phyloP scores from a whole-genome alignment of 2,888 invertebrate species.

The Sabellastarte sp. region DNA sequence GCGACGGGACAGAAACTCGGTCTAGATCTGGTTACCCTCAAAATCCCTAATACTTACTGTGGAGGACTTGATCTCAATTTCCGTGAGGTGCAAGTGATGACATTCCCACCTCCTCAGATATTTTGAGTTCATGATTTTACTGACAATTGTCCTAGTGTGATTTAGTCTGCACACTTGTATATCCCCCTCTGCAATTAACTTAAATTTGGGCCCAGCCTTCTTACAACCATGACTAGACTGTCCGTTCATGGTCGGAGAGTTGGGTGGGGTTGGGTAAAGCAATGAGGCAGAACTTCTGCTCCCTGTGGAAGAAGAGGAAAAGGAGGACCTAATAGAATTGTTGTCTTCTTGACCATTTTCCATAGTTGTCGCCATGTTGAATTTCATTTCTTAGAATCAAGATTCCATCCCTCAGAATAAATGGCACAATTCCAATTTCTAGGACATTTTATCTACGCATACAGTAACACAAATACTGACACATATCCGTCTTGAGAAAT shows the following conservation, averaged over 20 bases:
- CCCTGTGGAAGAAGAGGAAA: neutral
- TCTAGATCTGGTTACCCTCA: too few species aligned
- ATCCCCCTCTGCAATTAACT: slow-evolving; percentile 72
- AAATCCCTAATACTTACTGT: slow-evolving; percentile 66
- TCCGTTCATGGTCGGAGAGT: neutral
- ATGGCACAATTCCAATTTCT: too few species aligned
- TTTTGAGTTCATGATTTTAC: slow-evolving; percentile 76
- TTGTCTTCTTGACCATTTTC: neutral
- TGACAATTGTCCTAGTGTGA: slow-evolving; percentile 75
- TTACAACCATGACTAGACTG: neutral
- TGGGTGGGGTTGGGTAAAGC: neutral
- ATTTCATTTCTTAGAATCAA: too few species aligned
- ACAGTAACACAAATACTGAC: too few species aligned
- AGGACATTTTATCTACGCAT: too few species aligned
- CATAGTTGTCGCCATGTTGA: too few species aligned
- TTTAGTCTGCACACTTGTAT: slow-evolving; percentile 75
- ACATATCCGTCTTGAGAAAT: too few species aligned
- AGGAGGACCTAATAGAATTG: neutral
- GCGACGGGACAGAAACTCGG: too few species aligned
- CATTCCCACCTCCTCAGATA: slow-evolving; percentile 77
- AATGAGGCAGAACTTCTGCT: neutral
- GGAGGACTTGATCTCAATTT: slow-evolving; percentile 71
- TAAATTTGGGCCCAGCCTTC: slow-evolving; percentile 40
- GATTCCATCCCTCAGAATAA: too few species aligned
- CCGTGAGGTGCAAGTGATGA: slow-evolving; percentile 71